Conservation (phyloP, 2,797 vertebrate species). For the Galago senegalensis region DNA sequence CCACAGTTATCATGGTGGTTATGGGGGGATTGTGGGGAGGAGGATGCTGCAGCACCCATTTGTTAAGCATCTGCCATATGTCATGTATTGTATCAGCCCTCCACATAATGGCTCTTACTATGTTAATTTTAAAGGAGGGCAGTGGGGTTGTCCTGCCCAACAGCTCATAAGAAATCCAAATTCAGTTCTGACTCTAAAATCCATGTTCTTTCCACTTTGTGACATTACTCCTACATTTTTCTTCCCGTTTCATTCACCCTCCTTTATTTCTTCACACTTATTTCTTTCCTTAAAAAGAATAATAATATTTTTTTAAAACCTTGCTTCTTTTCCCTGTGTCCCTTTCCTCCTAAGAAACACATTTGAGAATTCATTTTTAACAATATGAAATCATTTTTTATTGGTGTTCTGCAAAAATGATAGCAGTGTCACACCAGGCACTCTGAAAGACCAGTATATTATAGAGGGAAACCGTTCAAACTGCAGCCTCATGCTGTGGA, state of each 20-base stretch:
- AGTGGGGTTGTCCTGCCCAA: not conserved
- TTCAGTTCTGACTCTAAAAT: slow-evolving; percentile 27
- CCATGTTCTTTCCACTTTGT: not conserved
- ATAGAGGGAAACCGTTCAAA: slow-evolving; percentile 54
- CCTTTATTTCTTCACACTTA: slow-evolving; percentile 22
- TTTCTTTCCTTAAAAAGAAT: slow-evolving; percentile 47
- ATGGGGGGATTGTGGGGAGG: not conserved
- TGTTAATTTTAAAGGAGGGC: not conserved
- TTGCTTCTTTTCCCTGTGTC: not conserved
- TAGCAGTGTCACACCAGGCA: slow-evolving; percentile 49
- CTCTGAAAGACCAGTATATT: slow-evolving; percentile 58
- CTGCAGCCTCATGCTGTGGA: slow-evolving; percentile 64
- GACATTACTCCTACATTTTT: not conserved
- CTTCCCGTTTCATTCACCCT: not conserved
- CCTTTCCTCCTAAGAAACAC: slow-evolving; percentile 6
- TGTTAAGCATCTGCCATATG: not conserved
- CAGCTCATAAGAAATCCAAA: not conserved
- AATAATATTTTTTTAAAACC: not conserved
- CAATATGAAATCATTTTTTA: slow-evolving; percentile 74
- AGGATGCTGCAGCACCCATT: not conserved
- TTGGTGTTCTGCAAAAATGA: slow-evolving; percentile 53
- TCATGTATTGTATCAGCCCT: not conserved
- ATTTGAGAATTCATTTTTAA: slow-evolving; percentile 74
- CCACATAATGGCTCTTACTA: not conserved
- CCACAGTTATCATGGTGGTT: not conserved